Evolutionary conservation across 2,113 vertebrate genomes (phyloP), one percentile per base, ranked within the genome.

Genomic region (Hystrix brachyura): DNA sequence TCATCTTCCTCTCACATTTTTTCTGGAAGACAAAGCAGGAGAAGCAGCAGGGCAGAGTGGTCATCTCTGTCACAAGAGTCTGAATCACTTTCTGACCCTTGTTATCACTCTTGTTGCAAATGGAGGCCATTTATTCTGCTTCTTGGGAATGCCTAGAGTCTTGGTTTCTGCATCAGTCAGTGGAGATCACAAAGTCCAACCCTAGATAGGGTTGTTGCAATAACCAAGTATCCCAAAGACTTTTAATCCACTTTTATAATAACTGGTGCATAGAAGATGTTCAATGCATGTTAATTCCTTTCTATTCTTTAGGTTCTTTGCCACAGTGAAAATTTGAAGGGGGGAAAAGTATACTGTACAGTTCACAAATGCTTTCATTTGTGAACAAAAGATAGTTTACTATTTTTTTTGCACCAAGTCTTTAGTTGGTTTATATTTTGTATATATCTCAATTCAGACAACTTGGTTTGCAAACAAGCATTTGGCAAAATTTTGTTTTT

Each of bases 1-100:
- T 85, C n/a, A 67, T 80, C 76, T 93, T 91, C 74, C 65, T 91
- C 43, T 93, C 15, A 17, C 46, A 19, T 86, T 90, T 91, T 92
- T 78, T 90, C 91, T 38, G 27, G 74, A 86, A 93, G 55, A 82
- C 38, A 74, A 95, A 92, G 65, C 17, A 87, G 55, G 18, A 46
- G 38, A 46, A 62, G 27, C 87, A 85, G 43, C 38, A 21, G 72
- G 69, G 17, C 86, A 89, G 53, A 78, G 53, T 32, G 23, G 32
- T 38, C 8, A 67, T 82, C 96, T 80, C 84, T 32, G 69, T 74
- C 17, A 57, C 21, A 88, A 78, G 29, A 59, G 6, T 65, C 53
- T 0, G 15, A 91, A 84, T 74, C 69, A 89, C 64, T 76, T 81
- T 74, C 91, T 69, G 46, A 89, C 21, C 72, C 48, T 59, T 29